These are phyloP conservation scores for Chunga burmeisteri DNA, from an alignment of 2,113 vertebrate genomes.

Conservation along the genomic window DNA sequence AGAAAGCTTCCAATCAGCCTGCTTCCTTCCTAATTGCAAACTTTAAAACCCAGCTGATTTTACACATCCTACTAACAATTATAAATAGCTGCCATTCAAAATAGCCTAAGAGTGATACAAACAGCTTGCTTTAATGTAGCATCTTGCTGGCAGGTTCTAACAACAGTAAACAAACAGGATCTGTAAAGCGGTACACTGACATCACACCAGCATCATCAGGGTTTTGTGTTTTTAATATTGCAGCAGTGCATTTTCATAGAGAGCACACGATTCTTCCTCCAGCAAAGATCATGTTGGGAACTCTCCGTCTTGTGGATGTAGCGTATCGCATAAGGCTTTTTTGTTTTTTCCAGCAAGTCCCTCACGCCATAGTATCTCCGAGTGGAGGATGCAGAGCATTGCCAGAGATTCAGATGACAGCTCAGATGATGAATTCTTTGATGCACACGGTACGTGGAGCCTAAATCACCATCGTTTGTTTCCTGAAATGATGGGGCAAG, in stretches of 20 bases:
- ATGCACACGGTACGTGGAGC: constrained; percentile 85
- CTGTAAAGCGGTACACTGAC: constrained; percentile 41
- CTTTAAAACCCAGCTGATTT: constrained; percentile 62
- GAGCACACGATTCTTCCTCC: constrained; percentile 27
- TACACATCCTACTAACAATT: constrained; percentile 63
- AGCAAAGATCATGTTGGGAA: constrained; percentile 47
- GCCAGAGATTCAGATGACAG: constrained; percentile 93
- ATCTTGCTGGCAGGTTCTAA: constrained; percentile 48
- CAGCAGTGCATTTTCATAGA: constrained; percentile 44
- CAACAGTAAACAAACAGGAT: constrained; percentile 50
- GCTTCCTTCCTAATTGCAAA: constrained; percentile 65
- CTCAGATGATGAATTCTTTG: constrained; percentile 97
- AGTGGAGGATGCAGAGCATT: constrained; percentile 98
- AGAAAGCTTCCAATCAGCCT: constrained; percentile 42
- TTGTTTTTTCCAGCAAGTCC: constrained; percentile 84
- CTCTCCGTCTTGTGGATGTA: not conserved
- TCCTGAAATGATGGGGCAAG: constrained; percentile 23
- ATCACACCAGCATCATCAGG: constrained; percentile 45
- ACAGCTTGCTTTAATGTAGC: constrained; percentile 48
- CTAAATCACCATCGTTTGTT: not conserved
- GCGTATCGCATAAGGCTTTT: not conserved
- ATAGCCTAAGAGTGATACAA: constrained; percentile 27
- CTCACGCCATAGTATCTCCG: constrained; percentile 90
- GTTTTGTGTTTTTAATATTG: constrained; percentile 31
- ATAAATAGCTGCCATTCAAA: constrained; percentile 69